Conservation (phyloP, 1,140 invertebrate genomes). For the Elymnias hypermnestra region DNA sequence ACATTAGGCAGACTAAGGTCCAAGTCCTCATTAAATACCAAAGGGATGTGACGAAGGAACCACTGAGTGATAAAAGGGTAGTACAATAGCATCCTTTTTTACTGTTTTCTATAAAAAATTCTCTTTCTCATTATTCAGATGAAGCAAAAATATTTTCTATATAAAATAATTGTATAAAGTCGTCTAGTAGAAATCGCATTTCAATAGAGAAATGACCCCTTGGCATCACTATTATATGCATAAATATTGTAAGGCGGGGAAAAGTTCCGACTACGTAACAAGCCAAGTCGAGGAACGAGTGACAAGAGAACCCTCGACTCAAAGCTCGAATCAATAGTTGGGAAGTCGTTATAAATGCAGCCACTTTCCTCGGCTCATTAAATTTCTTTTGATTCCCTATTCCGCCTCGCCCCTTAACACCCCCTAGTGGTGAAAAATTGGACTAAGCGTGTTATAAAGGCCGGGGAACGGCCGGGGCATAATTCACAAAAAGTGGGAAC, state of each 20-base stretch:
- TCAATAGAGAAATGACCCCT: no score
- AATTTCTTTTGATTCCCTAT: constrained; percentile 39
- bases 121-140: no score
- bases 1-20: no score
- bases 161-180: no score
- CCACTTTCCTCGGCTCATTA: constrained; percentile 39
- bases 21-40: no score
- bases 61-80: no score
- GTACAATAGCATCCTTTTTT: no score
- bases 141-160: no score
- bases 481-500: constrained; percentile 70
- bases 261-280: not conserved
- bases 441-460: constrained; percentile 58
- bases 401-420: constrained; percentile 34
- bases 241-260: not conserved
- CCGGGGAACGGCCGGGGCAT: constrained; percentile 52
- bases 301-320: not conserved
- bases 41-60: no score
- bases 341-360: constrained; percentile 31
- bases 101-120: no score
- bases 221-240: no score
- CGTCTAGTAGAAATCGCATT: no score
- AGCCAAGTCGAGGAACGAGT: not conserved
- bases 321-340: constrained; percentile 22
- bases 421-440: constrained; percentile 50